Evolutionary conservation across 2,113 vertebrate species (phyloP), one percentile per base, ranked within the genome.

Genomic region (Pelecanus crispus): DNA sequence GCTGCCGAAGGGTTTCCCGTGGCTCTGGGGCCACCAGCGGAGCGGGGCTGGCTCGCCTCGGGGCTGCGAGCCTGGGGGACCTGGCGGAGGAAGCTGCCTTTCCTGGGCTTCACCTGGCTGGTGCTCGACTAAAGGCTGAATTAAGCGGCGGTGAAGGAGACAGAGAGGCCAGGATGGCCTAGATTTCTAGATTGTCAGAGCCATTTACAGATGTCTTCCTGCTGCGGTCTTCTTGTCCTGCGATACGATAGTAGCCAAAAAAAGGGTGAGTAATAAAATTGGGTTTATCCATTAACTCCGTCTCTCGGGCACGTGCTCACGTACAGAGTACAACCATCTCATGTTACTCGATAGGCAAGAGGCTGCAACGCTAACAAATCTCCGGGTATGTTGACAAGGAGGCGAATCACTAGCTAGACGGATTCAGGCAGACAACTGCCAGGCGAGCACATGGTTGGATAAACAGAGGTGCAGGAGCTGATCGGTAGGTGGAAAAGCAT

Each of bases 1-100:
- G 32, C 44, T 26, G 28, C 42, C 20, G 38, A 21, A 55, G 40
- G 47, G 31, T 29, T 9, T 31, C 34, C 32, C 11, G 68, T 11
- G 21, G 50, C 34, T n/a, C 58, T 32, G 56, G 26, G 47, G n/a
- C 55, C 5, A 16, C 42, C 40, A 52, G 49, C 4, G 4, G 44
- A 66, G 45, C 0, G 0, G 50, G 62, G 20, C 40, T 59, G 12
- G 26, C 22, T 70, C 10, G 6, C 15, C 24, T 11, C 0, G 0
- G 6, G n/a, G 32, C 49, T 59, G 32, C 0, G 21, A 59, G 68
- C 24, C 13, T 52, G 52, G 14, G 20, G 10, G 11, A 45, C 58
- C 10, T n/a, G 13, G 44, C 1, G 2, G 13, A 38, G 26, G 38
- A 67, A 15, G 47, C 81, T 59, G 31, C 2, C 0, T 29, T 56